phyloP scores from a whole-genome alignment of 2,113 vertebrate species.

The Sclerurus mexicanus region DNA sequence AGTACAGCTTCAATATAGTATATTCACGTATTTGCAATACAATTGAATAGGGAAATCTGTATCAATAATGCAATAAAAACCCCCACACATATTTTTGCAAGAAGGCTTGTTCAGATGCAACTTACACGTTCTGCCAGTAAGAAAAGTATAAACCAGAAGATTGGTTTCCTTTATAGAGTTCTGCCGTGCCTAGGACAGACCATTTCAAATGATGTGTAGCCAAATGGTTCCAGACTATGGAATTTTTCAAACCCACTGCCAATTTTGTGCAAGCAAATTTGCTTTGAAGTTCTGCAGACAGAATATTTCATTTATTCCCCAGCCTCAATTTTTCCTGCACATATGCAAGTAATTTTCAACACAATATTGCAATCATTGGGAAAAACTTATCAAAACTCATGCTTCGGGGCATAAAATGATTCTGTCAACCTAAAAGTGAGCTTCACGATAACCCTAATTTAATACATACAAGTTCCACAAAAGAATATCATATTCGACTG shows the following conservation, averaged over 20 bases:
- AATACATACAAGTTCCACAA: neutral
- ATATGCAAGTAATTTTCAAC: constrained; percentile 51
- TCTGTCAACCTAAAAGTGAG: neutral
- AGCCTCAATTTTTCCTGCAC: constrained; percentile 1
- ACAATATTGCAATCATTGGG: neutral
- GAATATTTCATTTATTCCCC: constrained; percentile 23
- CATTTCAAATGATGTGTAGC: constrained; percentile 7
- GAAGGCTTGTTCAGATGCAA: neutral
- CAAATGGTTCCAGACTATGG: constrained; percentile 34
- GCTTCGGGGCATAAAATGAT: constrained; percentile 28
- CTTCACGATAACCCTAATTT: neutral
- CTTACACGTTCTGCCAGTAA: neutral
- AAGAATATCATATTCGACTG: neutral
- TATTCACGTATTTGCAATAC: neutral
- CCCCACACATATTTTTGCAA: neutral
- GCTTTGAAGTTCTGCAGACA: constrained; percentile 48
- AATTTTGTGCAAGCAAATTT: constrained; percentile 19
- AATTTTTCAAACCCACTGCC: constrained; percentile 36
- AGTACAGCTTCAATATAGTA: neutral
- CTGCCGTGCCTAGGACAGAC: neutral
- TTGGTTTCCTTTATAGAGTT: neutral
- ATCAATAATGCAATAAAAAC: neutral
- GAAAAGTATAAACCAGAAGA: neutral
- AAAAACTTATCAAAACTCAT: neutral
- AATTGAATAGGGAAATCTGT: neutral